Conservation (phyloP, 2,797 vertebrate genomes). For the Silurus lanzhouensis region DNA sequence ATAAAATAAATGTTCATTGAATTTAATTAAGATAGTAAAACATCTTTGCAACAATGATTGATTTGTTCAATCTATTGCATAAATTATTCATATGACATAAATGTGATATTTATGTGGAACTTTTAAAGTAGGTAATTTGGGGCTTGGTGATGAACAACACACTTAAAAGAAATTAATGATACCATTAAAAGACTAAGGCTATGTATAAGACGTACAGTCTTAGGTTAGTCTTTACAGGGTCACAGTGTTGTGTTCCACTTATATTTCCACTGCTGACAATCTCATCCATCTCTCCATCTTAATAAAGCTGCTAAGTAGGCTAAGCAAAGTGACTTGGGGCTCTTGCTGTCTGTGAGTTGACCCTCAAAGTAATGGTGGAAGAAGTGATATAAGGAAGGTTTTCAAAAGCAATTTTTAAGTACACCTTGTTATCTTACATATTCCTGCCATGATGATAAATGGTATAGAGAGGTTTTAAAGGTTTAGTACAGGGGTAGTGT, state of each 20-base stretch:
- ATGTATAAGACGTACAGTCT: neutral
- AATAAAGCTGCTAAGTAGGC: constrained; percentile 21
- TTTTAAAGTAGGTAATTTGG: neutral
- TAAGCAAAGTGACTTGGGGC: constrained; percentile 16
- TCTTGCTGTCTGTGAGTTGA: constrained; percentile 24
- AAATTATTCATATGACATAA: neutral
- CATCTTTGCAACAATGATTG: neutral
- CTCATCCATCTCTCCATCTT: constrained; percentile 20
- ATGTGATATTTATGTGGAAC: neutral
- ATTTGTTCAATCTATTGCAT: neutral
- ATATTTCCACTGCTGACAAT: constrained; percentile 28
- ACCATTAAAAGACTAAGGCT: constrained; percentile 1
- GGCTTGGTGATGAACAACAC: neutral
- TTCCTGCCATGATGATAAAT: constrained; percentile 32
- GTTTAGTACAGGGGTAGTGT: neutral
- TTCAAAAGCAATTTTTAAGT: constrained; percentile 12
- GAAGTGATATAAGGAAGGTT: constrained; percentile 4
- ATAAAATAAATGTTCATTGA: neutral
- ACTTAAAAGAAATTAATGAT: constrained; percentile 4
- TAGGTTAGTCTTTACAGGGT: neutral
- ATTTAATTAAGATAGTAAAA: neutral
- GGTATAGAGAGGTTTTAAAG: neutral
- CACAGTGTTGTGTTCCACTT: constrained; percentile 12
- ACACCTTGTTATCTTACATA: constrained; percentile 8
- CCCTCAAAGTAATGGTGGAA: constrained; percentile 13